These are phyloP conservation scores for Emydocephalus ijimae DNA, from an alignment of 2,113 vertebrate species.

Conservation along the genomic window DNA sequence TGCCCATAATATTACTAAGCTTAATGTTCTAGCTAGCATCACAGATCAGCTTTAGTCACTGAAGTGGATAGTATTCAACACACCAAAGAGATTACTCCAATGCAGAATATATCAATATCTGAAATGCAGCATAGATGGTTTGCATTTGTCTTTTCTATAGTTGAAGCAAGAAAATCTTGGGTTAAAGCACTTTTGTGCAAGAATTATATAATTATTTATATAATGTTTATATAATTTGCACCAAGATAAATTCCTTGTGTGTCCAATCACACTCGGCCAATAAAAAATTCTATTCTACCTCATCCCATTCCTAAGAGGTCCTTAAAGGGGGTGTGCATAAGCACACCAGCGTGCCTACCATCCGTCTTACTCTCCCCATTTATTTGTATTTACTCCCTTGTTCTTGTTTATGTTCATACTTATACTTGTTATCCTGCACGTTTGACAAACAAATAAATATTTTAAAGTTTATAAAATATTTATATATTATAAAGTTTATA, in stretches of 20 bases:
- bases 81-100: not conserved
- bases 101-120: not conserved
- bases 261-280: no score
- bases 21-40: not conserved
- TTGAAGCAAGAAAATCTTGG: not conserved
- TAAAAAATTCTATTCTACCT: no score
- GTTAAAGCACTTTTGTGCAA: not conserved
- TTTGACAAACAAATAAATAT: no score
- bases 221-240: not conserved
- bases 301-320: no score
- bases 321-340: no score
- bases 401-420: no score
- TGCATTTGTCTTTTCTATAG: not conserved
- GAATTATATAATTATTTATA: not conserved
- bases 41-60: not conserved
- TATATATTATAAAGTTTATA: not conserved
- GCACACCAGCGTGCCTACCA: no score
- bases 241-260: no score
- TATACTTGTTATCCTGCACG: no score
- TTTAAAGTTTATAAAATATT: no score
- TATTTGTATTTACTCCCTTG: no score
- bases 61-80: not conserved
- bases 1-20: not conserved
- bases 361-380: no score
- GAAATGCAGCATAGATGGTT: not conserved